Evolutionary conservation across 2,113 vertebrate genomes (phyloP), one percentile per base, ranked within the genome.

Genomic region (Fukomys damarensis): DNA sequence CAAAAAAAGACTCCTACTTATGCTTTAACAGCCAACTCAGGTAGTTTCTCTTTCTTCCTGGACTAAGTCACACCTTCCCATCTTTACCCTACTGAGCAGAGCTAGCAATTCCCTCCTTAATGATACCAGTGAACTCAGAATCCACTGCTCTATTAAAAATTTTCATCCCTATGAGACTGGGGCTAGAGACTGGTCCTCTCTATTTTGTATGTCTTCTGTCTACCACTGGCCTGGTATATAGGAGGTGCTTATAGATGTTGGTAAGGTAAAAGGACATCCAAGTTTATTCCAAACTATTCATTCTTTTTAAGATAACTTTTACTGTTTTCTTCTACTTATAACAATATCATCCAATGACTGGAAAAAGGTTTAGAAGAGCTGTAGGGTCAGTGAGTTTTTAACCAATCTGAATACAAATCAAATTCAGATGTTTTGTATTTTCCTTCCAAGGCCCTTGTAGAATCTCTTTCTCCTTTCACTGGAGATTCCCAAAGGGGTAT

Each of bases 201-300:
- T 85, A 35, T 56, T 26, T 95, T 80, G 22, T 52, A 16, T 56
- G 22, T 46, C 3, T 7, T 93, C 87, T 76, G 3, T 72, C 24
- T 90, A 61, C 3, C 14, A n/a, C 65, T 43, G 46, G 16, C 20
- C 41, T 85, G 28, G 76, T 49, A 80, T 54, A 46, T 43, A 9
- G 85, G 10, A 93, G 35, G 38, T 68, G 6, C 41, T 46, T 76
- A 46, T 76, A 28, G 26, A 76, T 76, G 3, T 74, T 86, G 10
- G 7, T 13, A 56, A 46, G 86, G 17, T n/a, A 65, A 95, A 88
- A 91, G 66, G 11, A 96, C 93, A 93, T 77, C 3, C 41, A 95
- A 77, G 35, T 6, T 52, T 82, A 59, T 43, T 59, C 35, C 32
- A 77, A 46, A 32, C 16, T 63, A 26, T 52, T 76, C 54, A 5